phyloP scores from a whole-genome alignment of 2,797 vertebrate genomes.

The Aulostomus chinensis region DNA sequence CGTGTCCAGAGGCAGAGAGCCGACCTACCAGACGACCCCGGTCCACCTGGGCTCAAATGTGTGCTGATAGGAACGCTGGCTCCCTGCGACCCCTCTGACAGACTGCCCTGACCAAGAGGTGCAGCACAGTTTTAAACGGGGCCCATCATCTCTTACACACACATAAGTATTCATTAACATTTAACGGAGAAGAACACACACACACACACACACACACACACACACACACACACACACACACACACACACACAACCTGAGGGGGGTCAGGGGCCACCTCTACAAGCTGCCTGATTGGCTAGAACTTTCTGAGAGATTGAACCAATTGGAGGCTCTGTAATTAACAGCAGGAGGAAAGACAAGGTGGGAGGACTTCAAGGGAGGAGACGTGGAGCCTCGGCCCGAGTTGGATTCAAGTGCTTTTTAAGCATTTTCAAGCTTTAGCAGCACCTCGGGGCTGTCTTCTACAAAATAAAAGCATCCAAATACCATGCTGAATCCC shows the following conservation, averaged over 20 bases:
- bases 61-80: background rate
- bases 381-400: conserved; percentile 45
- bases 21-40: conserved; percentile 12
- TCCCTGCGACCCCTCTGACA: conserved; percentile 43
- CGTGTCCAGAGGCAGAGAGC: conserved; percentile 33
- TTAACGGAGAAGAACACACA: conserved; percentile 14
- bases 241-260: conserved; percentile 41
- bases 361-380: conserved; percentile 33
- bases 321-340: conserved; percentile 63
- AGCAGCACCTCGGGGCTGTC: no score
- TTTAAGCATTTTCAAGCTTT: no score
- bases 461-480: no score
- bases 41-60: background rate
- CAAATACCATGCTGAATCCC: no score
- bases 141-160: conserved; percentile 21
- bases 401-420: no score
- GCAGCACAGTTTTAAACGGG: conserved; percentile 64
- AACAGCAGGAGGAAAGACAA: conserved; percentile 43
- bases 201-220: no score
- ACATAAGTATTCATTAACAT: conserved; percentile 45
- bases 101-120: conserved; percentile 41
- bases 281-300: conserved; percentile 48
- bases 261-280: conserved; percentile 31
- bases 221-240: background rate
- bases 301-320: conserved; percentile 13